Conservation (phyloP, 2,113 vertebrate genomes). For the Cyphomyrus plagiostoma region DNA sequence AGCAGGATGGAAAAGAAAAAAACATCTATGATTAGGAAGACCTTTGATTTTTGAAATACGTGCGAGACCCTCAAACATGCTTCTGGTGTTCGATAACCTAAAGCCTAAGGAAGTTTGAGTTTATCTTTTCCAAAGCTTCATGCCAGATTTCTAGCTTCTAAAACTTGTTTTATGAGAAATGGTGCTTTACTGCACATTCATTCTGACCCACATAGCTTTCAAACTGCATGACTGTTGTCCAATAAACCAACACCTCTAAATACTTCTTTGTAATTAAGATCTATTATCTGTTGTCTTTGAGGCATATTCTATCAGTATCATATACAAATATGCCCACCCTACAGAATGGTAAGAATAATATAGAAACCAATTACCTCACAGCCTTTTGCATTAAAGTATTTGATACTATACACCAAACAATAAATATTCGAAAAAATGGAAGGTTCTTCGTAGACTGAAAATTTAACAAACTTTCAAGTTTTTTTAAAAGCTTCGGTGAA, state of each 20-base stretch:
- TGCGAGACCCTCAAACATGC: background rate
- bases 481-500: background rate
- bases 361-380: background rate
- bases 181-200: background rate
- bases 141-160: background rate
- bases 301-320: background rate
- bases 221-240: background rate
- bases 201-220: background rate
- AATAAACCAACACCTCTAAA: background rate
- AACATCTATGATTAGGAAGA: background rate
- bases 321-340: background rate
- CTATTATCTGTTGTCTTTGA: background rate
- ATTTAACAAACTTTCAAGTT: background rate
- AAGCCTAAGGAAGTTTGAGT: background rate
- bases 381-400: background rate
- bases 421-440: background rate
- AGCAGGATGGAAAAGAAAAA: background rate
- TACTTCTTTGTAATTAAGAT: background rate
- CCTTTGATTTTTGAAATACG: background rate
- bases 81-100: background rate
- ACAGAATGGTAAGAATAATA: background rate
- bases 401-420: background rate
- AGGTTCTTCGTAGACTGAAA: background rate
- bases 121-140: background rate
- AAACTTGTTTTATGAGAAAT: background rate